A percentile compares a stretch with the other conserved stretches of the same genome.
These are phyloP conservation scores for Sericinus montela DNA, from an alignment of 2,888 invertebrate species.

Conservation along the genomic window DNA sequence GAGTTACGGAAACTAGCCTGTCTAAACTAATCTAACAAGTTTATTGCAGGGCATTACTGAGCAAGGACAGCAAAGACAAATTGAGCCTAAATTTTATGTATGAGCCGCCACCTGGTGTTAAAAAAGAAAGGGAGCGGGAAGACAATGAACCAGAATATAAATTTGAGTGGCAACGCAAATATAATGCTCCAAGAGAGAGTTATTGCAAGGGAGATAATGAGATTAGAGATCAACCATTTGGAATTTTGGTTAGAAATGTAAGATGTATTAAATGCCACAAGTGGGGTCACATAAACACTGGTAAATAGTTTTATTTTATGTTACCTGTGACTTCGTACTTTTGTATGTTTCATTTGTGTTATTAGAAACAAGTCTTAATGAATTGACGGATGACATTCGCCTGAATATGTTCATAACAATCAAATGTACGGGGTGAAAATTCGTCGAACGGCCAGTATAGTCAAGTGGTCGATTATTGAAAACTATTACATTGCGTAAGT, in stretches of 20 bases:
- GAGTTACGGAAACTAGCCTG: too few species aligned
- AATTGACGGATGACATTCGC: too few species aligned
- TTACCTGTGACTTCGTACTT: too few species aligned
- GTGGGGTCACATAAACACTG: constrained; percentile 99
- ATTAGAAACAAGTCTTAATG: too few species aligned
- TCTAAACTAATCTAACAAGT: too few species aligned
- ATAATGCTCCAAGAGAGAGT: constrained; percentile 98
- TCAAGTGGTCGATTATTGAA: too few species aligned
- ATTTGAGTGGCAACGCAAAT: constrained; percentile 99
- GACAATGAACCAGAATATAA: constrained; percentile 98
- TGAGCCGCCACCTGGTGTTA: constrained; percentile 98
- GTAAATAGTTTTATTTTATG: constrained; percentile 43
- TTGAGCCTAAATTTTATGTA: constrained; percentile 99
- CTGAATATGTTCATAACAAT: too few species aligned
- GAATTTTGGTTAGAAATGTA: constrained; percentile 97
- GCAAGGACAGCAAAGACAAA: constrained; percentile 99
- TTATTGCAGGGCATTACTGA: constrained; percentile 91
- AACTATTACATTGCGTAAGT: too few species aligned
- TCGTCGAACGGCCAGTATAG: too few species aligned
- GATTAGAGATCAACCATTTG: constrained; percentile 98
- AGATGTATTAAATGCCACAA: constrained; percentile 99
- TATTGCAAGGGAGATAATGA: constrained; percentile 98
- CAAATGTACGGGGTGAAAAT: too few species aligned
- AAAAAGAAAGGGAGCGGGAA: constrained; percentile 93
- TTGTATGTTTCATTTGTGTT: too few species aligned